Conservation (phyloP, 1,140 invertebrate genomes). For the Hetaerina americana region DNA sequence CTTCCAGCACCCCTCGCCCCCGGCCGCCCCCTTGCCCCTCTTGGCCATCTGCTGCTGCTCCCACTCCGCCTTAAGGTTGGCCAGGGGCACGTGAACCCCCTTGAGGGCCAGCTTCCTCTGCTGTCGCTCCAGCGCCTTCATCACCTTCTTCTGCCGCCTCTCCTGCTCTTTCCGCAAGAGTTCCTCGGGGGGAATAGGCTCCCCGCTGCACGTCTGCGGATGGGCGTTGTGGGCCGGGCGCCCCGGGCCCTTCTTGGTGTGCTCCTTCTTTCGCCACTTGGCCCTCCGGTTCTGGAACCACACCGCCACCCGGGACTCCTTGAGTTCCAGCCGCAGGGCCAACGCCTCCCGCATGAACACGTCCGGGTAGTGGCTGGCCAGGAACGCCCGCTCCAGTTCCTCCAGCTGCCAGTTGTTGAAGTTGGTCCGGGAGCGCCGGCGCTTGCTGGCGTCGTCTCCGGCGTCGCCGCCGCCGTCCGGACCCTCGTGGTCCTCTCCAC, state of each 20-base stretch:
- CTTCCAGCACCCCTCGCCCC: not conserved
- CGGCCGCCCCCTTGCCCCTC: not conserved
- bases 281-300: slow-evolving; percentile 37
- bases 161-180: slow-evolving; percentile 79
- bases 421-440: slow-evolving; percentile 88
- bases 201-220: slow-evolving; percentile 40
- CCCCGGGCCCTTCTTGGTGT: slow-evolving; percentile 34
- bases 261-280: slow-evolving; percentile 32
- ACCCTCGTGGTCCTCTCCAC: too few relatives aligned
- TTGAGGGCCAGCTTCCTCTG: slow-evolving; percentile 79
- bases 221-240: slow-evolving; percentile 29
- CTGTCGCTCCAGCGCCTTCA: slow-evolving; percentile 85
- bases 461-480: slow-evolving; percentile 26
- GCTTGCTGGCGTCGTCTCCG: slow-evolving; percentile 52
- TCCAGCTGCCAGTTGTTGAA: slow-evolving; percentile 99
- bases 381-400: slow-evolving; percentile 92
- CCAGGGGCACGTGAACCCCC: slow-evolving; percentile 74
- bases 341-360: slow-evolving; percentile 96
- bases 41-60: slow-evolving; percentile 35
- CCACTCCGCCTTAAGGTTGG: slow-evolving; percentile 61
- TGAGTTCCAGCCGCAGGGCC: slow-evolving; percentile 87
- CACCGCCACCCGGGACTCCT: slow-evolving; percentile 90
- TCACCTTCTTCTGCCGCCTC: slow-evolving; percentile 29
- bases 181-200: slow-evolving; percentile 83
- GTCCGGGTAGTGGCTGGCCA: slow-evolving; percentile 94